A percentile compares a stretch with the other conserved stretches of the same genome.
phyloP scores from a whole-genome alignment of 2,113 vertebrate genomes.

The Pogona vitticeps region DNA sequence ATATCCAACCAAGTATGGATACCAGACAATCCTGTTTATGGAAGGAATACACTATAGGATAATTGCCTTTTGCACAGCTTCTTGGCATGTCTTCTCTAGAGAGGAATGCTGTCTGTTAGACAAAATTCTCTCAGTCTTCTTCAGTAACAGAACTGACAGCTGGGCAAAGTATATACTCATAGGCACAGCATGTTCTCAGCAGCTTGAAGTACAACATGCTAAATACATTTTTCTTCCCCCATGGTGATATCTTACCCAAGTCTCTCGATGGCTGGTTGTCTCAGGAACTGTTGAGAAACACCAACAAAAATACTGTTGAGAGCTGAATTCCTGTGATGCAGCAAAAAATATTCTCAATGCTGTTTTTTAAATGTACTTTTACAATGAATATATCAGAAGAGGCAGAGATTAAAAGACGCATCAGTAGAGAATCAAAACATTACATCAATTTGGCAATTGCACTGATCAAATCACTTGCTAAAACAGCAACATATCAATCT shows the following conservation, averaged over 20 bases:
- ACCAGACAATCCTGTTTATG: neutral
- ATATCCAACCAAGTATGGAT: neutral
- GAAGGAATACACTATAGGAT: conserved; percentile 4
- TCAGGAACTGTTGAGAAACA: neutral
- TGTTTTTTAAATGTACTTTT: neutral
- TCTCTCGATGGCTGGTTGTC: neutral
- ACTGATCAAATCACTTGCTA: neutral
- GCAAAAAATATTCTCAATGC: neutral
- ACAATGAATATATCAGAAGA: neutral
- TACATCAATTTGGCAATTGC: neutral
- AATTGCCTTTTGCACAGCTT: neutral
- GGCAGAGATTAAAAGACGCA: neutral
- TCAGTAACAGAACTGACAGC: neutral
- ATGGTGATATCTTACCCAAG: neutral
- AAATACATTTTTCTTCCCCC: conserved; percentile 13
- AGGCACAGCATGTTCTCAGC: neutral
- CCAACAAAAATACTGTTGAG: conserved; percentile 5
- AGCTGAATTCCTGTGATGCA: neutral
- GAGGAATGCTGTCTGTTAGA: neutral
- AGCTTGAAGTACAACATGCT: neutral
- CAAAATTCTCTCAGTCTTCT: conserved; percentile 16
- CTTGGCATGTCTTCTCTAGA: neutral
- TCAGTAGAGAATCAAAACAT: neutral
- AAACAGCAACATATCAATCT: neutral
- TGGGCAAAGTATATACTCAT: neutral